A percentile compares a stretch with the other conserved stretches of the same genome.
Evolutionary conservation across 2,888 invertebrate species (phyloP).

Genomic region (Aelia acuminata): DNA sequence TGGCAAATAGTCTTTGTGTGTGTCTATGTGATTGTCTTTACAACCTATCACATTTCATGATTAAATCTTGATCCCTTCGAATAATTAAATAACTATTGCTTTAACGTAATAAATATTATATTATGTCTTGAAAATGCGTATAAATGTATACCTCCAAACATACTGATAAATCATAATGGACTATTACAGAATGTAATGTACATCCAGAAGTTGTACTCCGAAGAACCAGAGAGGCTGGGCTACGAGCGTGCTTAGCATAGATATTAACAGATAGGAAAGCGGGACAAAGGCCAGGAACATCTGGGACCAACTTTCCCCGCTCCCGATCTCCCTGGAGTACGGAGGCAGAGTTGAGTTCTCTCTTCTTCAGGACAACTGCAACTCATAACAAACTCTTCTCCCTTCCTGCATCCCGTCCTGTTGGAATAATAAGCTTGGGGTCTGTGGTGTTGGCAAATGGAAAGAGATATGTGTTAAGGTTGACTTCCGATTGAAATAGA

Average conservation of each 20-base stretch:
- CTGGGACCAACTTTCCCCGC: constrained; percentile 33
- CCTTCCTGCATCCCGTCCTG: neutral
- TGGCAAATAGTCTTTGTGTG: too few relatives aligned
- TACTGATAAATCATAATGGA: too few relatives aligned
- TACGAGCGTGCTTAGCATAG: constrained; percentile 4
- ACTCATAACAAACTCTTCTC: constrained; percentile 37
- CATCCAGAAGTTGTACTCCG: neutral
- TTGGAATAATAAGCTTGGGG: neutral
- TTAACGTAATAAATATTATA: too few relatives aligned
- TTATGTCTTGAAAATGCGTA: too few relatives aligned
- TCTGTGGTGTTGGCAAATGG: neutral
- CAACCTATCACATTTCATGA: too few relatives aligned
- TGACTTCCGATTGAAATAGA: neutral
- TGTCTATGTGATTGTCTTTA: too few relatives aligned
- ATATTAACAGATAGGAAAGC: neutral
- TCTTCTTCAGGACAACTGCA: neutral
- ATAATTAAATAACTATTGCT: too few relatives aligned
- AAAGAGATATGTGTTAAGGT: neutral
- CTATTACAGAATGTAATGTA: neutral
- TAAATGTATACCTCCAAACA: too few relatives aligned
- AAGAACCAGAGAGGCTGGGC: neutral
- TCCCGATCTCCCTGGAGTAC: neutral
- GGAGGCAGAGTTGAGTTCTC: neutral
- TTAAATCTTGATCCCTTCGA: too few relatives aligned
- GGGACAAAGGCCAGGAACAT: neutral